Conservation (phyloP, 2,113 vertebrate species). For the Cavia aperea region DNA sequence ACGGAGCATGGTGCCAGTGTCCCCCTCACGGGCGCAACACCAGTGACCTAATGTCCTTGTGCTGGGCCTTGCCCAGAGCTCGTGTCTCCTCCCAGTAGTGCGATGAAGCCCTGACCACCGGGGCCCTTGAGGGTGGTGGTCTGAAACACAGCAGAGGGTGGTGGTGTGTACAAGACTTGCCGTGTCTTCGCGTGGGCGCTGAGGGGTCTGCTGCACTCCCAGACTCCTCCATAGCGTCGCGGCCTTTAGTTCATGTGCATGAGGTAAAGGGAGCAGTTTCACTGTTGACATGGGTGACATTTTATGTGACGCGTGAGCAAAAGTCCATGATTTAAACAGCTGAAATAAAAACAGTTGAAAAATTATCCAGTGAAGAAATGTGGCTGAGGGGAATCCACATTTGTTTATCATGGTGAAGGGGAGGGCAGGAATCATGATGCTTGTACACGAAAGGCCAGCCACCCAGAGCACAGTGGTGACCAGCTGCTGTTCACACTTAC, state of each 20-base stretch:
- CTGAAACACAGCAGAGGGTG: background rate
- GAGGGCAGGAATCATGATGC: background rate
- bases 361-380: conserved; percentile 5
- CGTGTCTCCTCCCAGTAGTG: background rate
- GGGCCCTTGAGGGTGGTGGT: background rate
- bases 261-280: background rate
- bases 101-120: background rate
- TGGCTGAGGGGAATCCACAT: background rate
- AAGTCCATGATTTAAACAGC: background rate
- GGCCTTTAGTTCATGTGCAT: background rate
- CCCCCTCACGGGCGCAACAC: background rate
- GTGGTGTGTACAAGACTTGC: background rate
- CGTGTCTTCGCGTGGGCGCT: background rate
- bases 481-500: background rate
- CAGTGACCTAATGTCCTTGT: background rate
- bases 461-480: background rate
- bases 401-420: conserved; percentile 17
- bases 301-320: background rate
- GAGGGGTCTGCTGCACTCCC: background rate
- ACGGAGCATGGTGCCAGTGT: background rate
- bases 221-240: background rate
- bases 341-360: conserved; percentile 21
- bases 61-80: background rate
- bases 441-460: background rate
- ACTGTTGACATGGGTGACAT: background rate